Evolutionary conservation across 1,140 invertebrate genomes (phyloP), one percentile per base, ranked within the genome.

Genomic region (Stenopsyche tienmushanensis): DNA sequence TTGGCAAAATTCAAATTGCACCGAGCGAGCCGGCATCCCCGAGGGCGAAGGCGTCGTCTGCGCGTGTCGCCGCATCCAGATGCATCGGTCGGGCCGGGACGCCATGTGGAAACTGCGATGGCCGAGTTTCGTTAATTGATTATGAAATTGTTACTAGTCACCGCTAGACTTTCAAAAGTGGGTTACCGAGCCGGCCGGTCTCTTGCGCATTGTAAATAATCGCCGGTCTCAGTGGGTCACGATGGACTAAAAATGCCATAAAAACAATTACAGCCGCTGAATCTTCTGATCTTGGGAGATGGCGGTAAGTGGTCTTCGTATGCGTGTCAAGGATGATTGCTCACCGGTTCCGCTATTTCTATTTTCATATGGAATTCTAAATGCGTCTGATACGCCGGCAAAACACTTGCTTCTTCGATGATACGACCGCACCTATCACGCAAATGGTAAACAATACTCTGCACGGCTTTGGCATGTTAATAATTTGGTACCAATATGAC

Each of bases 101-200:
- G 18, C 47, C 26, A 21, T 52, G 39, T 66, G 29, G 57, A 44
- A 58, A 53, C 21, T 50, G 49, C 39, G 34, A 52, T 62, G 57
- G 54, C 64, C 52, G 44, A 55, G 52, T 60, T 60, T 41, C 50
- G 20, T 57, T 66, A 66, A 66, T 60, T 62, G 64, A 59, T 60
- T 60, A 66, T 54, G 64, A 66, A 66, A 66, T 45, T 44, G 65
- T 39, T 53, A 67, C 58, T 57, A 55, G 58, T 57, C 57, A 29
- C 15, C 3, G 57, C 57, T 44, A 41, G 54, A 26, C 44, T 62
- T 62, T 42, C 29, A 57, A 53, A 67, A 67, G 20, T 67, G 29
- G 65, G 65, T 67, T 57, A 62, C 57, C 44, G 54, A 62, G 65
- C 65, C 65, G 65, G 65, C 52, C 65, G 65, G 65, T 49, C 13